phyloP scores from a whole-genome alignment of 2,113 vertebrate genomes.

The Petrocephalus microphthalmus region DNA sequence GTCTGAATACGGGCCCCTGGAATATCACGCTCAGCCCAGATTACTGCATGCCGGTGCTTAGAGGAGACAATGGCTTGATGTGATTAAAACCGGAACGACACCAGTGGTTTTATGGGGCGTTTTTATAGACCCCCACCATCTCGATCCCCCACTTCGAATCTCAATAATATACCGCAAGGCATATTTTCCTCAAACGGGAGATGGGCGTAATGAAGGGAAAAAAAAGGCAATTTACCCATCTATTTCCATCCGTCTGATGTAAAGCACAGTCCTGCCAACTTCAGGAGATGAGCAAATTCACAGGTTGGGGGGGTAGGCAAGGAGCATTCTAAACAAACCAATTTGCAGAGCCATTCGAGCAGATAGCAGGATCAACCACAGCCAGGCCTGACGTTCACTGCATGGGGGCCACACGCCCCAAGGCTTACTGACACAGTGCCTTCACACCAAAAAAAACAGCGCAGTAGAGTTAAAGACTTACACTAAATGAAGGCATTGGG shows the following conservation, averaged over 20 bases:
- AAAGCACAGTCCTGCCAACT: slow-evolving; percentile 22
- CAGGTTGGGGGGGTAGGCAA: slow-evolving; percentile 21
- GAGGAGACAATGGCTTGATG: not conserved
- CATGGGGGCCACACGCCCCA: not conserved
- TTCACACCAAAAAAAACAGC: not conserved
- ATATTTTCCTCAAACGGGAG: not conserved
- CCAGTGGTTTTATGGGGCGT: not conserved
- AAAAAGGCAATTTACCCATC: slow-evolving; percentile 26
- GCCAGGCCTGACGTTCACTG: not conserved
- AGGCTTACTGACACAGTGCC: not conserved
- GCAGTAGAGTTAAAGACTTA: not conserved
- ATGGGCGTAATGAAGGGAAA: not conserved
- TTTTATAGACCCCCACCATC: not conserved
- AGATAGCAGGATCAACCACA: not conserved
- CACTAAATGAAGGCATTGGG: not conserved
- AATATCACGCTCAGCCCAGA: not conserved
- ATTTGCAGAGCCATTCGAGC: not conserved
- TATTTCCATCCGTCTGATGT: slow-evolving; percentile 27
- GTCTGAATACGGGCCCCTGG: not conserved
- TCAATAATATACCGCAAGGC: not conserved
- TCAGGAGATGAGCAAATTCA: slow-evolving; percentile 27
- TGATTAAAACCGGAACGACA: not conserved
- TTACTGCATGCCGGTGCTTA: not conserved
- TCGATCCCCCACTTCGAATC: not conserved
- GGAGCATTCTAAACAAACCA: slow-evolving; percentile 25